Evolutionary conservation across 2,113 vertebrate genomes (phyloP).

Genomic region (Glaucidium brasilianum): DNA sequence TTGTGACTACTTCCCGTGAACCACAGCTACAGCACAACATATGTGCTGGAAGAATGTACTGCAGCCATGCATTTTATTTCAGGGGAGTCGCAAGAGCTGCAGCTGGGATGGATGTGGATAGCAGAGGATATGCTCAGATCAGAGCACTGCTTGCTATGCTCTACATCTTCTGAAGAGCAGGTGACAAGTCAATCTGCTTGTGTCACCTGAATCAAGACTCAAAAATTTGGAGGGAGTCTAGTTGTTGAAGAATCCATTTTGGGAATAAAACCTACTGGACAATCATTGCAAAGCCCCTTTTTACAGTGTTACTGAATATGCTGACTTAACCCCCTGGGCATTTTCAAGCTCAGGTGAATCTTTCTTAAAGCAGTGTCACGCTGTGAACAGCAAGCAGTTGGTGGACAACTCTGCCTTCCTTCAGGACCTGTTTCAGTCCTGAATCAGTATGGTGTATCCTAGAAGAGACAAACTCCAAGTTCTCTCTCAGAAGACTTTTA

Average conservation of each 20-base stretch:
- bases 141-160: neutral
- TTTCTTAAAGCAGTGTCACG: neutral
- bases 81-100: neutral
- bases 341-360: neutral
- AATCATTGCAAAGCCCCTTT: neutral
- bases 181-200: neutral
- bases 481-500: neutral
- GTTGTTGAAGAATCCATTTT: neutral
- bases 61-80: neutral
- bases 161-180: neutral
- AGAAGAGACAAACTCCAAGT: neutral
- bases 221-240: neutral
- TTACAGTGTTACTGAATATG: neutral
- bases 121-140: neutral
- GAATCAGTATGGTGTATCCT: neutral
- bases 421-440: neutral
- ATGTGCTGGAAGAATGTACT: neutral
- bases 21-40: neutral
- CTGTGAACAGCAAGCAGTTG: neutral
- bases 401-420: neutral
- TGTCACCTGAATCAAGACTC: neutral
- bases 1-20: neutral
- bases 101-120: neutral
- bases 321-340: neutral
- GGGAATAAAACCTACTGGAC: neutral